Evolutionary conservation across 2,113 vertebrate species (phyloP).

Genomic region (Erythrocebus patas): DNA sequence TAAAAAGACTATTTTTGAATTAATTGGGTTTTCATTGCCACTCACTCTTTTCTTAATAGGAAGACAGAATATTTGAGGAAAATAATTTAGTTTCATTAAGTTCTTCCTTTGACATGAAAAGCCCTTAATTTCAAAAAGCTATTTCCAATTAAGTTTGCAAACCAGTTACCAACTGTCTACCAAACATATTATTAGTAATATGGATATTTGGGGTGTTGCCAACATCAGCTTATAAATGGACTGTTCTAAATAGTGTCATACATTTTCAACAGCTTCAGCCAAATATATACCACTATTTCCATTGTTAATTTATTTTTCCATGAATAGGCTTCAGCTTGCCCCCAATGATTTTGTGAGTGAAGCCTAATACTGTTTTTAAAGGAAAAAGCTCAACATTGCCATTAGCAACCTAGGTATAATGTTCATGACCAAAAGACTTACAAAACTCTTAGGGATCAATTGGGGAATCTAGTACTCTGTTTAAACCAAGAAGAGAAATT

Average conservation of each 20-base stretch:
- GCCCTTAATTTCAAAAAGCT: conserved; percentile 12
- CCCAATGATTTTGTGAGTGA: background rate
- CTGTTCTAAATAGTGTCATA: background rate
- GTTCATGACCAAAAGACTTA: background rate
- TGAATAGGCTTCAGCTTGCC: background rate
- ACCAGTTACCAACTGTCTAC: background rate
- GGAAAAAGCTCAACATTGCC: background rate
- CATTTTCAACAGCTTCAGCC: background rate
- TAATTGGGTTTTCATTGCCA: conserved; percentile 18
- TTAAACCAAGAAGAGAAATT: background rate
- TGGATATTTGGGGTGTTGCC: background rate
- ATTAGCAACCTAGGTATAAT: background rate
- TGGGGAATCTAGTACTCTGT: background rate
- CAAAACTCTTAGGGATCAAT: background rate
- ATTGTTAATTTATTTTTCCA: conserved; percentile 16
- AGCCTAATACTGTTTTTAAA: conserved; percentile 21
- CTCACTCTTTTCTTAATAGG: background rate
- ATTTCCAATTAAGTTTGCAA: background rate
- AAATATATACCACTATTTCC: background rate
- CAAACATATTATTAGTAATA: background rate
- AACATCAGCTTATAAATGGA: conserved; percentile 5
- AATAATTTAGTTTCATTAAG: conserved; percentile 25
- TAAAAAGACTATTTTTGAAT: conserved; percentile 19
- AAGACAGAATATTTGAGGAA: conserved; percentile 33
- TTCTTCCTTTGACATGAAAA: conserved; percentile 21